These are phyloP conservation scores for Druon quercuslanigerum DNA, from an alignment of 1,140 invertebrate genomes.

Conservation along the genomic window DNA sequence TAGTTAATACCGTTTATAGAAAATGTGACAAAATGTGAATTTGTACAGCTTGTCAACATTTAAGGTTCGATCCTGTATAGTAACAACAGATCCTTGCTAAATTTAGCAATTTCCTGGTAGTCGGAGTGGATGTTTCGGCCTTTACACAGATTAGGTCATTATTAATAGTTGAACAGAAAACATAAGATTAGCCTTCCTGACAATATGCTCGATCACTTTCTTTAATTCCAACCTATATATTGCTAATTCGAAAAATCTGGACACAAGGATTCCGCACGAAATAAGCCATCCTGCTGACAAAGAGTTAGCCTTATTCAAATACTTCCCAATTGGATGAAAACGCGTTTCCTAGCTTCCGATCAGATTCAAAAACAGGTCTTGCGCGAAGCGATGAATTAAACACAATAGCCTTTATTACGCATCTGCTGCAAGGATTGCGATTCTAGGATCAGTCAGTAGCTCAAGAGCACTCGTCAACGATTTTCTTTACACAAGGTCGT, in stretches of 20 bases:
- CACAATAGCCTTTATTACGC: slow-evolving; percentile 3
- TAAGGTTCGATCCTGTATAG: too few relatives aligned
- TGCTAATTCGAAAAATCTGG: not conserved
- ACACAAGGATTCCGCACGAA: not conserved
- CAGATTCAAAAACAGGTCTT: slow-evolving; percentile 17
- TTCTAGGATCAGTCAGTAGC: slow-evolving; percentile 40
- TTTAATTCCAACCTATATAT: not conserved
- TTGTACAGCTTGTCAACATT: too few relatives aligned
- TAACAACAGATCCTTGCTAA: too few relatives aligned
- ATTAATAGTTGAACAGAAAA: not conserved
- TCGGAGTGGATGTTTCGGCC: too few relatives aligned
- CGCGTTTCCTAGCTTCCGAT: not conserved
- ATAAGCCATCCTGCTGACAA: not conserved
- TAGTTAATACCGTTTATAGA: too few relatives aligned
- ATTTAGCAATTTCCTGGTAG: too few relatives aligned
- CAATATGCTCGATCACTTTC: not conserved
- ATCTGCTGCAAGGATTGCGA: slow-evolving; percentile 8
- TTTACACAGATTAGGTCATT: too few relatives aligned
- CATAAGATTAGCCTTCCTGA: not conserved
- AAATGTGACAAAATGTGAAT: too few relatives aligned
- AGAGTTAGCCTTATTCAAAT: not conserved
- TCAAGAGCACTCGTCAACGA: slow-evolving; percentile 54
- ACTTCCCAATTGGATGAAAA: slow-evolving; percentile 16
- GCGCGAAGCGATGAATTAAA: slow-evolving; percentile 17
- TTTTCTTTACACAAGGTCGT: slow-evolving; percentile 64